Percentiles rank a stretch among this genome's conserved stretches.
Conservation (phyloP, 2,888 invertebrate species). For the Drosophila glabriapex region DNA sequence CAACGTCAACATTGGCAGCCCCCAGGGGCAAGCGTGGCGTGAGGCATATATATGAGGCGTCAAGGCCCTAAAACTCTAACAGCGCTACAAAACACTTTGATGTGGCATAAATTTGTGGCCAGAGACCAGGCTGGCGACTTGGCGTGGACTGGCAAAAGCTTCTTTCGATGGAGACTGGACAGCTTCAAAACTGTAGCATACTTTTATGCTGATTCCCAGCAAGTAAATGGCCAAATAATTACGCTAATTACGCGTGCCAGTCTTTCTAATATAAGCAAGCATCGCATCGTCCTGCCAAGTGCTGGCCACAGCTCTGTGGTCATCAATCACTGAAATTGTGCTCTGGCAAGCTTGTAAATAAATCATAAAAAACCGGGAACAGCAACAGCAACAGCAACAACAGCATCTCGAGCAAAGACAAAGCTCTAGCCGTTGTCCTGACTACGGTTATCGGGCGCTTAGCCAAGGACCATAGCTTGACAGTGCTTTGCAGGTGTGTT, state of each 20-base stretch:
- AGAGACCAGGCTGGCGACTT: background rate
- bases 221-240: slow-evolving; percentile 65
- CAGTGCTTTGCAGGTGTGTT: background rate
- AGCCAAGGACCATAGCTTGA: slow-evolving; percentile 24
- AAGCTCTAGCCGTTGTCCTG: slow-evolving; percentile 49
- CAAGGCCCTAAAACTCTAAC: slow-evolving; percentile 35
- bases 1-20: slow-evolving; percentile 65
- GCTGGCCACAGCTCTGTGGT: slow-evolving; percentile 42
- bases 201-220: slow-evolving; percentile 23
- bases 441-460: slow-evolving; percentile 63
- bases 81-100: slow-evolving; percentile 62
- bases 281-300: slow-evolving; percentile 18
- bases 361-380: slow-evolving; percentile 70
- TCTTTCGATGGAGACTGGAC: slow-evolving; percentile 24
- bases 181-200: slow-evolving; percentile 10
- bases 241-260: slow-evolving; percentile 66
- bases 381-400: slow-evolving; percentile 11
- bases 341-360: slow-evolving; percentile 59
- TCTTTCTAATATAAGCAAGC: slow-evolving; percentile 53
- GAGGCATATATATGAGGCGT: slow-evolving; percentile 20
- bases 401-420: slow-evolving; percentile 24
- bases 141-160: slow-evolving; percentile 9
- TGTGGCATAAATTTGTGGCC: slow-evolving; percentile 48
- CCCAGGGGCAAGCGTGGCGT: slow-evolving; percentile 16
- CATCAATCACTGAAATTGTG: slow-evolving; percentile 71